phyloP scores from a whole-genome alignment of 2,888 invertebrate genomes.

The Metellina segmentata region DNA sequence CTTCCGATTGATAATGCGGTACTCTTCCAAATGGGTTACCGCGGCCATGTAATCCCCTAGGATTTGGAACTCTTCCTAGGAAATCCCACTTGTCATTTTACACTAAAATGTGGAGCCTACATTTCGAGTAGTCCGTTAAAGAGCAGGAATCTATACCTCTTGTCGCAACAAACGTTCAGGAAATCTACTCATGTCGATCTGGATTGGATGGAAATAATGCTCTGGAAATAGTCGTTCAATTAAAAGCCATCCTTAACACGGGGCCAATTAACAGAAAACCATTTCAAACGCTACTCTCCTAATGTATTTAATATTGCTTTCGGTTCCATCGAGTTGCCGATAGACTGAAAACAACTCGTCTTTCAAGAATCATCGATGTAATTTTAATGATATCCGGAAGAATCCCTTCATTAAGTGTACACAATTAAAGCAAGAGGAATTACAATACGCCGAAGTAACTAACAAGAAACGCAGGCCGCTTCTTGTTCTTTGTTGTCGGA shows the following conservation, averaged over 20 bases:
- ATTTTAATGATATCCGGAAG: slow-evolving; percentile 69
- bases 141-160: too few species aligned
- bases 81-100: too few species aligned
- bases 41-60: too few species aligned
- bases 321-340: slow-evolving; percentile 19
- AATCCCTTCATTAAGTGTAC: slow-evolving; percentile 34
- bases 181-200: too few species aligned
- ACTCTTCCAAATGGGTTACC: too few species aligned
- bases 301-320: slow-evolving; percentile 35
- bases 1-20: too few species aligned
- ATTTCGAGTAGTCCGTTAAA: too few species aligned
- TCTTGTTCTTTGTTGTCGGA: background rate
- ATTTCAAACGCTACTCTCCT: slow-evolving; percentile 30
- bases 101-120: too few species aligned
- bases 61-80: too few species aligned
- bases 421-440: slow-evolving; percentile 47
- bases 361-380: slow-evolving; percentile 36
- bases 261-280: background rate
- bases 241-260: slow-evolving; percentile 20
- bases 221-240: slow-evolving; percentile 27
- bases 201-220: too few species aligned
- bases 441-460: background rate
- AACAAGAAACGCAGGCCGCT: slow-evolving; percentile 21
- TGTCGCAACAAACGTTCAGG: too few species aligned
- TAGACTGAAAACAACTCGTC: slow-evolving; percentile 8